Conservation (phyloP, 1,140 invertebrate genomes). For the Ectropis grisescens region DNA sequence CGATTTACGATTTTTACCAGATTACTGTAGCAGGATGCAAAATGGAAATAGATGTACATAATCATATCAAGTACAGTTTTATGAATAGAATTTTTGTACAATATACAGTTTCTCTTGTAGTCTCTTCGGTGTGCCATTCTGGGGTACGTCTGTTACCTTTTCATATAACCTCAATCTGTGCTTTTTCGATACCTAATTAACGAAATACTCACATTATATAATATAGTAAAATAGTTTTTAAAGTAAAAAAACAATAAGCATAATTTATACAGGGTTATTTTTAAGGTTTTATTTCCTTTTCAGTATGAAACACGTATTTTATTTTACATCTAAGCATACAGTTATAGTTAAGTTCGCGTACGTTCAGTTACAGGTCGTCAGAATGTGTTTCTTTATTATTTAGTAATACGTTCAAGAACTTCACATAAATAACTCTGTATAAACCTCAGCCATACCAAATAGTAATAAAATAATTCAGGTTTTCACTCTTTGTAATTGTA, state of each 20-base stretch:
- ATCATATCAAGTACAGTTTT: constrained; percentile 60
- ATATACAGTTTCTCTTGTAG: constrained; percentile 41
- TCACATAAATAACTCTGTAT: constrained; percentile 65
- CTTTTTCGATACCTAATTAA: constrained; percentile 50
- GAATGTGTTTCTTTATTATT: no score
- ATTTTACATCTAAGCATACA: no score
- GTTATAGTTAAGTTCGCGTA: no score
- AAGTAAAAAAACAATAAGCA: constrained; percentile 51
- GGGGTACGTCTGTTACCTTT: constrained; percentile 52
- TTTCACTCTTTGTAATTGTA: no score
- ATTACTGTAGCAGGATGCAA: constrained; percentile 16
- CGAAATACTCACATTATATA: constrained; percentile 58
- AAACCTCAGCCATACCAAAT: constrained; percentile 47
- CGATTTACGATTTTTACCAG: constrained; percentile 15
- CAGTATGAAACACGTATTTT: constrained; percentile 5
- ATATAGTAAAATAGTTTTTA: constrained; percentile 45
- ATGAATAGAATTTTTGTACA: constrained; percentile 40
- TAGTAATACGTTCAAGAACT: no score
- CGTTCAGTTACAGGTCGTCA: no score
- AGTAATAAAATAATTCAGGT: constrained; percentile 12
- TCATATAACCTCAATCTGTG: constrained; percentile 52
- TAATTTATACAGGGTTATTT: constrained; percentile 68
- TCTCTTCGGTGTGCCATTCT: constrained; percentile 59
- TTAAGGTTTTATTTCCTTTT: constrained; percentile 31
- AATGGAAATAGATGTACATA: constrained; percentile 39